Evolutionary conservation across 2,797 vertebrate species (phyloP).

Genomic region (Ammospiza maritima): DNA sequence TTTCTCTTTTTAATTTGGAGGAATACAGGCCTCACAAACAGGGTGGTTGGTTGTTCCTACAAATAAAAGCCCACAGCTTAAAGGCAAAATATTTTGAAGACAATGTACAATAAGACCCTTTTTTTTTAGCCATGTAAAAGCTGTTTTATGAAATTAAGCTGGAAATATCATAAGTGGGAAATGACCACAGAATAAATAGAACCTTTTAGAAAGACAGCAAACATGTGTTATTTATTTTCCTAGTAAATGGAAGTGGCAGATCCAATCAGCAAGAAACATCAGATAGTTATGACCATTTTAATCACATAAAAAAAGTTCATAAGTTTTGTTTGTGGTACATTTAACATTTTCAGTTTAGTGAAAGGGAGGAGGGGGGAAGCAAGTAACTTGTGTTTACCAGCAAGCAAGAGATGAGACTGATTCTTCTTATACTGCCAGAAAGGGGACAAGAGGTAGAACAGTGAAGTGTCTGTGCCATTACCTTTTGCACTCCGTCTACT

Average conservation of each 20-base stretch:
- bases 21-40: conserved; percentile 57
- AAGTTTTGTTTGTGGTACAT: conserved; percentile 83
- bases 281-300: conserved; percentile 91
- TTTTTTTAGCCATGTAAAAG: conserved; percentile 77
- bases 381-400: conserved; percentile 83
- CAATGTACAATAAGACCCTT: conserved; percentile 76
- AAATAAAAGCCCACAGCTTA: conserved; percentile 75
- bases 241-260: conserved; percentile 95
- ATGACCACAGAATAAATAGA: conserved; percentile 84
- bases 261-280: conserved; percentile 97
- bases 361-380: conserved; percentile 4
- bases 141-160: conserved; percentile 83
- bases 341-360: conserved; percentile 76
- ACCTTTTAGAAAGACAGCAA: conserved; percentile 82
- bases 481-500: conserved; percentile 67
- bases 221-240: conserved; percentile 98
- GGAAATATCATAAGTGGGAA: conserved; percentile 83
- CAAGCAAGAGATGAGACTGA: conserved; percentile 78
- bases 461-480: conserved; percentile 64
- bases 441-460: conserved; percentile 45
- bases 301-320: conserved; percentile 90
- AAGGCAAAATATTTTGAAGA: conserved; percentile 78
- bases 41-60: conserved; percentile 65
- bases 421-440: conserved; percentile 23
- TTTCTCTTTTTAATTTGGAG: conserved; percentile 74